phyloP scores from a whole-genome alignment of 2,113 vertebrate genomes.

The Shinisaurus crocodilurus region DNA sequence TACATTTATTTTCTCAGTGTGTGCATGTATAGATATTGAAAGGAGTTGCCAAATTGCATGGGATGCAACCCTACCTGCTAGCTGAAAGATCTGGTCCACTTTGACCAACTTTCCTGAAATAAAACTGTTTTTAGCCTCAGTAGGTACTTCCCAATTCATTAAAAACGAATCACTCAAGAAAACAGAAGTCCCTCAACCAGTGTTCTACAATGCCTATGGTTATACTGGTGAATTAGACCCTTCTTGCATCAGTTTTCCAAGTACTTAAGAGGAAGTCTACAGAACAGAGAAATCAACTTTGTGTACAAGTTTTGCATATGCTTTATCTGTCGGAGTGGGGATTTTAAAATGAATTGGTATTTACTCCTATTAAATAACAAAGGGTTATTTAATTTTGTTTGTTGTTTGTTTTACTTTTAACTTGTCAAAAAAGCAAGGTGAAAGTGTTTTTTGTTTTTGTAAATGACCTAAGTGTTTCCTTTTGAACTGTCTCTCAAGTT shows the following conservation, averaged over 20 bases:
- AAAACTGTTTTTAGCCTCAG: neutral
- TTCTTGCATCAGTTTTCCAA: constrained; percentile 18
- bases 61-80: neutral
- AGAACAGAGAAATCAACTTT: constrained; percentile 22
- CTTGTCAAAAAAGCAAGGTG: neutral
- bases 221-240: neutral
- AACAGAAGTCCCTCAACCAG: neutral
- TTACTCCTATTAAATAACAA: neutral
- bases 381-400: neutral
- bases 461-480: no score
- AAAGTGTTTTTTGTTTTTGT: neutral
- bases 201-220: neutral
- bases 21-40: neutral
- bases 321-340: neutral
- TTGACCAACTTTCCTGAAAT: neutral
- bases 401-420: neutral
- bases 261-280: neutral
- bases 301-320: neutral
- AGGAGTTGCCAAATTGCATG: neutral
- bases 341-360: neutral
- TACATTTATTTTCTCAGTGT: neutral
- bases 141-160: neutral
- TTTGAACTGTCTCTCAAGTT: no score
- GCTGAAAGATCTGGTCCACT: neutral
- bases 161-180: neutral